Evolutionary conservation across 2,797 vertebrate species (phyloP), one percentile per base, ranked within the genome.

Genomic region (Columba guinea): DNA sequence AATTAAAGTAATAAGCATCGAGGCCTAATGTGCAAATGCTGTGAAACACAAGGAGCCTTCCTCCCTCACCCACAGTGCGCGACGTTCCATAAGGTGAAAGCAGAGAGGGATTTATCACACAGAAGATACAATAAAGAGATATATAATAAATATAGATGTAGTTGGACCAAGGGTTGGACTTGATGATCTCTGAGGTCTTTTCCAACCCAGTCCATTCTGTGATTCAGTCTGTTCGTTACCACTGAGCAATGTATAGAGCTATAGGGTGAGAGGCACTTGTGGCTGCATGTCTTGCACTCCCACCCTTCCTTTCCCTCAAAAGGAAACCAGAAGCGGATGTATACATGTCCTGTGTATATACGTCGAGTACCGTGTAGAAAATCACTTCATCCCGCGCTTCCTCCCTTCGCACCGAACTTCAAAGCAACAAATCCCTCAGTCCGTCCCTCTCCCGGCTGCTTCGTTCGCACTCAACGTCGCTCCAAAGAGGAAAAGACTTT

Each of bases 251-350:
- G 41, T 24, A 32, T 14, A 10, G 77, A 89, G 95, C 91, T 84
- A 85, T 79, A 88, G 37, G 10, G 44, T 3, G 46, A 80, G 27
- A 80, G 39, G 75, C 64, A 68, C 62, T 76, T 2, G 6, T 39
- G 79, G 62, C 65, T 55, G 35, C 32, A 11, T 3, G 14, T 44
- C 87, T 37, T 28, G 46, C 41, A 48, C 35, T 37, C 8, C 4
- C 18, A 90, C 65, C 69, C 65, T 53, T 0, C 63, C 67, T 80
- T 68, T 44, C 79, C 69, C 65, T 89, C 58, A 73, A 41, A 93
- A 95, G 89, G 89, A 96, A 97, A 94, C 77, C 83, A 79, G 73
- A 92, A 79, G 87, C 91, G 87, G 95, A 96, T 94, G 93, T 15
- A 9, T 55, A 23, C 58, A 35, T 63, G 74, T 9, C 78, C 83